Percentiles rank a stretch among this genome's conserved stretches.
Evolutionary conservation across 1,140 invertebrate species (phyloP).

Genomic region (Rhyacophila brunnea): DNA sequence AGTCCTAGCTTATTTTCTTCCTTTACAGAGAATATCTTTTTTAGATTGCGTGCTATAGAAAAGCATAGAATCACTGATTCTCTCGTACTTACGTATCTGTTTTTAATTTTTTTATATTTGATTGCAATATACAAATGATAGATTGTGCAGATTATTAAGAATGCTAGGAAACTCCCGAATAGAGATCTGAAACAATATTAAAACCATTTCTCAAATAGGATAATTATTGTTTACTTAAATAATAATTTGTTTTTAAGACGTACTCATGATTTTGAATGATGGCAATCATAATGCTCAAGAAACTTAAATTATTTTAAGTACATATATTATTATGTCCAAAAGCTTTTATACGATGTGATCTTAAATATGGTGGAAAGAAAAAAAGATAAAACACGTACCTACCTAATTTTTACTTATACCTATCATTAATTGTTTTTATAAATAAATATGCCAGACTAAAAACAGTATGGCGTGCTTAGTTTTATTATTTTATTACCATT

Average conservation of each 20-base stretch:
- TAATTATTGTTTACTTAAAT: too few species aligned
- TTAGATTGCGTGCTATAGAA: slow-evolving; percentile 58
- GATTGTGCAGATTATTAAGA: slow-evolving; percentile 44
- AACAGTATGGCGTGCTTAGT: too few species aligned
- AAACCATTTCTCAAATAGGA: neutral
- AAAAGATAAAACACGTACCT: too few species aligned
- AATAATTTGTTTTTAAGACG: too few species aligned
- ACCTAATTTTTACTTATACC: too few species aligned
- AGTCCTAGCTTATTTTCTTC: slow-evolving; percentile 60
- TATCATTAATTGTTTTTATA: too few species aligned
- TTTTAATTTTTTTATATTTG: slow-evolving; percentile 10
- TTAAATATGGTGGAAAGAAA: too few species aligned
- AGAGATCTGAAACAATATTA: slow-evolving; percentile 19
- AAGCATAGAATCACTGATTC: slow-evolving; percentile 55
- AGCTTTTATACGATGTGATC: too few species aligned
- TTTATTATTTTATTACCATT: too few species aligned
- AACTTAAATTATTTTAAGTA: neutral
- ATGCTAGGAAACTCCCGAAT: slow-evolving; percentile 36
- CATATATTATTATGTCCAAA: neutral
- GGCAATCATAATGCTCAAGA: too few species aligned
- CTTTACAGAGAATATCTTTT: slow-evolving; percentile 60
- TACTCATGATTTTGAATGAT: too few species aligned
- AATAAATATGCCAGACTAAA: too few species aligned
- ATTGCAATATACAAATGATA: slow-evolving; percentile 41
- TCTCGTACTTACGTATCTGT: neutral